phyloP scores from a whole-genome alignment of 2,888 invertebrate genomes.

The Globia sparganii region DNA sequence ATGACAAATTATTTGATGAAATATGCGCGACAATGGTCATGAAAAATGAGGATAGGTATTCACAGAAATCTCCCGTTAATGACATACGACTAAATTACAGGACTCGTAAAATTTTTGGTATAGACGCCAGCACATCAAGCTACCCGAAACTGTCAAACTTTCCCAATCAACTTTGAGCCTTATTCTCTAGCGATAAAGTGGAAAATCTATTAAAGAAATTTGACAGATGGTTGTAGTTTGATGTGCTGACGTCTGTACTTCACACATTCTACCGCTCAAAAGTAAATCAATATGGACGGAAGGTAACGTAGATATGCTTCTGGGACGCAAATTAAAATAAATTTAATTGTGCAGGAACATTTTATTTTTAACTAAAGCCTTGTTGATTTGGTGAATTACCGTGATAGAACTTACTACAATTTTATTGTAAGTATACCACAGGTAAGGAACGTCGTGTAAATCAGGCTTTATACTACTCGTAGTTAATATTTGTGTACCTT shows the following conservation, averaged over 20 bases:
- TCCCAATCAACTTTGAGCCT: too few species aligned
- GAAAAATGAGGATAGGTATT: background rate
- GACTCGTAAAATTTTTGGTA: background rate
- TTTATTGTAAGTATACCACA: background rate
- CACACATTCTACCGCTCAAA: background rate
- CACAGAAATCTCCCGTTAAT: background rate
- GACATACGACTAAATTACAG: background rate
- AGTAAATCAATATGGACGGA: background rate
- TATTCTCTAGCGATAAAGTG: too few species aligned
- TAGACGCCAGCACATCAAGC: too few species aligned
- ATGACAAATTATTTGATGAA: background rate
- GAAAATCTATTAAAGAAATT: too few species aligned
- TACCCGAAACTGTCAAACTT: too few species aligned
- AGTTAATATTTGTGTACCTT: background rate
- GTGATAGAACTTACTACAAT: background rate
- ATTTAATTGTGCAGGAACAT: background rate
- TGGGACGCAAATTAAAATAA: slow-evolving; percentile 3
- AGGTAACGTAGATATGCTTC: background rate
- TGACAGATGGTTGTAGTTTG: too few species aligned
- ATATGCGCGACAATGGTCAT: background rate
- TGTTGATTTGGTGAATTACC: background rate
- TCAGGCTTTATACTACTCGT: background rate
- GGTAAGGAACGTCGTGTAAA: background rate
- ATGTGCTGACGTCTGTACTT: too few species aligned
- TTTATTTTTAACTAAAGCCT: background rate